Evolutionary conservation across 23 tunicate species (phyloP), one percentile per base, ranked within the genome.

Genomic region (Ciona savignyi): DNA sequence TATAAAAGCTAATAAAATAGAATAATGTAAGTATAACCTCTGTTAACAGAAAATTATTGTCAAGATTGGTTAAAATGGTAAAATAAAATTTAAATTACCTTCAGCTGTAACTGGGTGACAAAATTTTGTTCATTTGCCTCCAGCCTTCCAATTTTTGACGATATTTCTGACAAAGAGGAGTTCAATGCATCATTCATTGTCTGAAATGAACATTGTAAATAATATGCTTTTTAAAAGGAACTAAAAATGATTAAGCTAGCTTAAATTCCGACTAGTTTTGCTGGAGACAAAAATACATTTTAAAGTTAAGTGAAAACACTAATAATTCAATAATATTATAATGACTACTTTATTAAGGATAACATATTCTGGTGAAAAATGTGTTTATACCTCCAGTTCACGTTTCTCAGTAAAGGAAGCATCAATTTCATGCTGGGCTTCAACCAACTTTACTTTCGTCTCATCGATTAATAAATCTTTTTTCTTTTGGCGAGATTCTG

Each of bases 91-190:
- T n/a, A n/a, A n/a, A n/a, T 62, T 25, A 86, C 93, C 76, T 88
- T 88, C 30, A 77, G 25, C 33, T 77, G 83, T 26, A 88, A 74
- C 64, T 74, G 79, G 1, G 83, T 82, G 60, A 78, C 61, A 51
- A 82, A 51, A 30, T 88, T 78, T 61, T 88, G 88, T 34, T 88
- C 96, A 42, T 81, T 82, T 0, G 80, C 32, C 67, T 88, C 88
- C 66, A 88, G 42, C 1, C 75, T 48, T 6, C 31, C 67, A 34
- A 88, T 73, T 68, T 73, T 66, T 19, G 34, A 27, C 23, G 79
- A 34, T 70, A 88, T 48, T 2, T 83, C 96, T 0, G 80, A 32
- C 49, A 88, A 31, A 23, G 96, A 88, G 61, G 76, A 60, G 66
- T 88, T 88, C 30, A 88, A 71, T 27, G 35, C 51, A 2, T 33